phyloP scores from a whole-genome alignment of 2,113 vertebrate species.

The Hippopotamus amphibius region DNA sequence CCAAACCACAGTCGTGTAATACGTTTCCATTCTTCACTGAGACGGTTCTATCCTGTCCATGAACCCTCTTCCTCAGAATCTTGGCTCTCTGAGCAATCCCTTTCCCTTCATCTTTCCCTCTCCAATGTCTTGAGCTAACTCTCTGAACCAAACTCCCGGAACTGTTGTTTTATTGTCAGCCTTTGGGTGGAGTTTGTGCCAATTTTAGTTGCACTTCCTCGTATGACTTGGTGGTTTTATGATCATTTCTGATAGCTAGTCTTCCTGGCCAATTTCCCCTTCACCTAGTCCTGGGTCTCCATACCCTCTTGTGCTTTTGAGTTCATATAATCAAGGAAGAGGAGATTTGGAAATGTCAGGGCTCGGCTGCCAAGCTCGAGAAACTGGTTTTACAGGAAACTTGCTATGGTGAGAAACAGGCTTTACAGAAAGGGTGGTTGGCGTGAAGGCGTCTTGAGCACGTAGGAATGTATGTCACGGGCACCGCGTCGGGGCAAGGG shows the following conservation, averaged over 20 bases:
- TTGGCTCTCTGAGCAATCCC: not conserved
- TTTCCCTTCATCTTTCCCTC: not conserved
- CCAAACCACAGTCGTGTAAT: not conserved
- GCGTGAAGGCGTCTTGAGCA: not conserved
- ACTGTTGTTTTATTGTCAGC: rapidly evolving
- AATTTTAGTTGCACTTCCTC: not conserved
- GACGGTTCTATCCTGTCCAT: not conserved
- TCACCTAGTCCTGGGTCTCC: not conserved
- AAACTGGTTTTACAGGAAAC: slow-evolving; percentile 68
- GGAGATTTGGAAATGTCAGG: not conserved
- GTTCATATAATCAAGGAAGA: not conserved
- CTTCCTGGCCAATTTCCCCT: not conserved
- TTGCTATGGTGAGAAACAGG: not conserved
- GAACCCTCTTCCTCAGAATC: not conserved
- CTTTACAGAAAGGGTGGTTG: not conserved
- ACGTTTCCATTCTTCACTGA: not conserved
- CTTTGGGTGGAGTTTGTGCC: not conserved
- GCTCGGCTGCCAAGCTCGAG: not conserved
- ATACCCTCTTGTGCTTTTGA: not conserved
- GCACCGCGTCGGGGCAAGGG: not conserved
- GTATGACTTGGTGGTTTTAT: not conserved
- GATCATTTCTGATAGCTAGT: not conserved
- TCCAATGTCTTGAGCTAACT: rapidly evolving
- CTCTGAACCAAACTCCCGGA: not conserved
- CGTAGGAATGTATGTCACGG: not conserved